Evolutionary conservation across 2,113 vertebrate genomes (phyloP).

Genomic region (Psammodynastes pulverulentus): DNA sequence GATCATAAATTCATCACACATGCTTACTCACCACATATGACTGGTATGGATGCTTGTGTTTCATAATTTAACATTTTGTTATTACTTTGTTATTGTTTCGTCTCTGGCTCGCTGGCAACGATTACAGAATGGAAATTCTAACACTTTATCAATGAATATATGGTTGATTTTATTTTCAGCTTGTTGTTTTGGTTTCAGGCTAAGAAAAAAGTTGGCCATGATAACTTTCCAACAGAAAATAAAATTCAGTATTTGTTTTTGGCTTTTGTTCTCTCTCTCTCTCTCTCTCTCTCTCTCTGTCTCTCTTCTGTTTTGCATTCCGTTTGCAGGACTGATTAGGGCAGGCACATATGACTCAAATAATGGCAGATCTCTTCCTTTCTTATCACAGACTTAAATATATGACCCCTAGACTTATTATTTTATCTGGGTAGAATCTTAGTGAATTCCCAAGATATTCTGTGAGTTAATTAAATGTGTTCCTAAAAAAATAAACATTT

Average conservation of each 20-base stretch:
- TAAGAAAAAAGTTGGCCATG: not conserved
- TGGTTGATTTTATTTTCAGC: slow-evolving; percentile 16
- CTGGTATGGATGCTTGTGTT: slow-evolving; percentile 35
- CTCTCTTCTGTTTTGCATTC: not conserved
- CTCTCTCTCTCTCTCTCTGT: not conserved
- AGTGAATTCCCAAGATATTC: not conserved
- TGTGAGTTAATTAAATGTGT: not conserved
- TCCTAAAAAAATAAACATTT: not conserved
- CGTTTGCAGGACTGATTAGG: not conserved
- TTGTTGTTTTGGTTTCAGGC: not conserved
- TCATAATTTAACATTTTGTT: not conserved
- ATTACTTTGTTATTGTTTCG: slow-evolving; percentile 30
- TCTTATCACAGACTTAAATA: not conserved
- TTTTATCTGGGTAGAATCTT: not conserved
- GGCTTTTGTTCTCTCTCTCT: not conserved
- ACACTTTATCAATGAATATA: not conserved
- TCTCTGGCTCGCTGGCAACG: not conserved
- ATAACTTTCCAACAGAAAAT: not conserved
- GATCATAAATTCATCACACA: not conserved
- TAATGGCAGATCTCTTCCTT: not conserved
- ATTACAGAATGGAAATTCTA: not conserved
- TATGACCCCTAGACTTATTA: not conserved
- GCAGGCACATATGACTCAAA: not conserved
- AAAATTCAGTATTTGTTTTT: not conserved
- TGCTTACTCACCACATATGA: not conserved